Conservation (phyloP, 2,888 invertebrate genomes). For the Dasypolia templi region DNA sequence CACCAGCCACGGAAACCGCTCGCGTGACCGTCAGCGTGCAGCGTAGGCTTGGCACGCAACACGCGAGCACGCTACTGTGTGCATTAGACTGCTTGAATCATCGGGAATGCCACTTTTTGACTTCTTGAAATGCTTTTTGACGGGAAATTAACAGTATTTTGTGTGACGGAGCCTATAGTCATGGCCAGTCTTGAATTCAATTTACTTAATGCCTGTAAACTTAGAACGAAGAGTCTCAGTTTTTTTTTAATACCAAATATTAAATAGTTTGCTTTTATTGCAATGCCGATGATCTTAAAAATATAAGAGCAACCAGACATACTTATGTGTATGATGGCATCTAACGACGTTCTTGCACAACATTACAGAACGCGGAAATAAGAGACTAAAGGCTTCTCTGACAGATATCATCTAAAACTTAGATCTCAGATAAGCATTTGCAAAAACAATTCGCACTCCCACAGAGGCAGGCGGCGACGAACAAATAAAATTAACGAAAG, state of each 20-base stretch:
- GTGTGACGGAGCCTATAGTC: not conserved
- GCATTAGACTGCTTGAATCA: slow-evolving; percentile 55
- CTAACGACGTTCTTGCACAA: slow-evolving; percentile 27
- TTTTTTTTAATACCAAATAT: no score
- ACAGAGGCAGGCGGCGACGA: slow-evolving; percentile 33
- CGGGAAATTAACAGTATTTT: slow-evolving; percentile 8
- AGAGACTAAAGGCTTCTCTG: slow-evolving; percentile 19
- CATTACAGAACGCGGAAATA: slow-evolving; percentile 35
- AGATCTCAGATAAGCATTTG: slow-evolving; percentile 52
- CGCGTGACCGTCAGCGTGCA: slow-evolving; percentile 62
- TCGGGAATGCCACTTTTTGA: slow-evolving; percentile 56
- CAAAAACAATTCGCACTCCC: slow-evolving; percentile 44
- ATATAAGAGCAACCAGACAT: slow-evolving; percentile 6
- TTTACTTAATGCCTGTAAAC: not conserved
- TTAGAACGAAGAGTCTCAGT: not conserved
- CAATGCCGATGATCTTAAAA: not conserved
- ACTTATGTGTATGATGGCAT: slow-evolving; percentile 8
- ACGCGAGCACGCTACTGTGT: slow-evolving; percentile 57
- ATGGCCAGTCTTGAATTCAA: slow-evolving; percentile 9
- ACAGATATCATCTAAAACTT: slow-evolving; percentile 44
- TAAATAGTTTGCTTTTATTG: not conserved
- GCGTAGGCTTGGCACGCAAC: slow-evolving; percentile 61
- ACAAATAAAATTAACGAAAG: slow-evolving; percentile 58
- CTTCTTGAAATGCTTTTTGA: slow-evolving; percentile 10
- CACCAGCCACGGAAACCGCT: slow-evolving; percentile 69